Evolutionary conservation across 2,797 vertebrate genomes (phyloP).

Genomic region (Molossus molossus): DNA sequence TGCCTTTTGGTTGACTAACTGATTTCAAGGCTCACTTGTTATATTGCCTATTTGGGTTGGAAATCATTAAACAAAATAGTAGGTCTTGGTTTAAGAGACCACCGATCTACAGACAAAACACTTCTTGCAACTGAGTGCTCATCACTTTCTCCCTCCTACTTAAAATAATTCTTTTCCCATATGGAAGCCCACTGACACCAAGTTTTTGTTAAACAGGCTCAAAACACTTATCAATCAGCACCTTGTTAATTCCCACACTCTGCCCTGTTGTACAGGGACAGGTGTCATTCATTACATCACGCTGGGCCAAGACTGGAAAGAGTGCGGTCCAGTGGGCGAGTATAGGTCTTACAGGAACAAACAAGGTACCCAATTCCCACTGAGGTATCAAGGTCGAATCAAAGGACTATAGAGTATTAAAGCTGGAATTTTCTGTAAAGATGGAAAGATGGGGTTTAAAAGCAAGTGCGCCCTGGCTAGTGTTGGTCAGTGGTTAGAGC

Average conservation of each 20-base stretch:
- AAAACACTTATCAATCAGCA: slow-evolving; percentile 71
- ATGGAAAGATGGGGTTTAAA: slow-evolving; percentile 17
- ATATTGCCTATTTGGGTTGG: slow-evolving; percentile 73
- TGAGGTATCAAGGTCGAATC: slow-evolving; percentile 72
- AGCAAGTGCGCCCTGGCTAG: background rate
- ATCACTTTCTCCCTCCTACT: slow-evolving; percentile 71
- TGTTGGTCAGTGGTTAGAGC: no score
- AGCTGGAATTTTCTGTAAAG: slow-evolving; percentile 56
- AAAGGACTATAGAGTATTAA: slow-evolving; percentile 51
- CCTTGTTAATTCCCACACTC: slow-evolving; percentile 60
- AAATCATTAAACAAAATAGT: slow-evolving; percentile 87
- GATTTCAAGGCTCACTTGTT: slow-evolving; percentile 74
- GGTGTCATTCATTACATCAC: slow-evolving; percentile 64
- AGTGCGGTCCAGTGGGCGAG: slow-evolving; percentile 45
- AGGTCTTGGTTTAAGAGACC: slow-evolving; percentile 79
- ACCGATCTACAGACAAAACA: slow-evolving; percentile 79
- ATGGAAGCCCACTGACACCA: slow-evolving; percentile 40
- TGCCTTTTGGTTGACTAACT: slow-evolving; percentile 83
- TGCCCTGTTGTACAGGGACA: slow-evolving; percentile 60
- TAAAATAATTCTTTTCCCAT: slow-evolving; percentile 68
- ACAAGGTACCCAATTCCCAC: slow-evolving; percentile 55
- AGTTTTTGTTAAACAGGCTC: slow-evolving; percentile 75
- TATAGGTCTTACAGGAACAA: slow-evolving; percentile 65
- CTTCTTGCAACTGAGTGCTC: slow-evolving; percentile 32
- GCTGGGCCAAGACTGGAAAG: slow-evolving; percentile 66